Percentiles rank a stretch among this genome's conserved stretches.
phyloP scores from a whole-genome alignment of 2,888 invertebrate genomes.

The Choreutis nemorana region DNA sequence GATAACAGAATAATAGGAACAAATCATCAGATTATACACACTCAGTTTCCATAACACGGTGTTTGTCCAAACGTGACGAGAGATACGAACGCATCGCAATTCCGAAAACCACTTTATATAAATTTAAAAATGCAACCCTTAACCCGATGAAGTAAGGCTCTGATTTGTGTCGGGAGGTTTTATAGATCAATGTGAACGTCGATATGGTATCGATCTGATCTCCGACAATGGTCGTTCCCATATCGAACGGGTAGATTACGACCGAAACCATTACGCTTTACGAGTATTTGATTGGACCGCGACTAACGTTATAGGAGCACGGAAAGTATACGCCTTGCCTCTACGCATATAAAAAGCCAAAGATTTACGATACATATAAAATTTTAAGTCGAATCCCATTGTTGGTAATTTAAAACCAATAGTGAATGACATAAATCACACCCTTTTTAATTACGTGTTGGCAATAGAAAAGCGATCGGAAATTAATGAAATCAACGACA shows the following conservation, averaged over 20 bases:
- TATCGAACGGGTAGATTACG: conserved; percentile 50
- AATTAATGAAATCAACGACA: no score
- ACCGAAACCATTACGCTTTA: conserved; percentile 51
- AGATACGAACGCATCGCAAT: conserved; percentile 15
- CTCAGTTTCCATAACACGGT: conserved; percentile 37
- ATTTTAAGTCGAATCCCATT: conserved; percentile 36
- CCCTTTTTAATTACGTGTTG: no score
- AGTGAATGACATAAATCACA: conserved; percentile 31
- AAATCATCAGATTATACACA: conserved; percentile 37
- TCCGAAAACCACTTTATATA: no score
- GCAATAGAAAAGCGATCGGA: no score
- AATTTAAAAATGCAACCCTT: conserved; percentile 3
- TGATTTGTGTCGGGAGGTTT: no score
- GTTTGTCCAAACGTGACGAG: conserved; percentile 41
- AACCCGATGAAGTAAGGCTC: not conserved
- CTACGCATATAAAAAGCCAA: conserved; percentile 26
- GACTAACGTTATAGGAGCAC: conserved; percentile 52
- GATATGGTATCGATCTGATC: conserved; percentile 33
- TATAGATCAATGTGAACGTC: no score
- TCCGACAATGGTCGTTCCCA: conserved; percentile 47
- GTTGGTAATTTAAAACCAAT: conserved; percentile 45
- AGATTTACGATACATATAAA: conserved; percentile 52
- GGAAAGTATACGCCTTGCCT: conserved; percentile 21
- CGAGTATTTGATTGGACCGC: conserved; percentile 52
- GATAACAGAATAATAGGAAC: no score